Evolutionary conservation across 2,113 vertebrate species (phyloP), one percentile per base, ranked within the genome.

Genomic region (Camarhynchus parvulus): DNA sequence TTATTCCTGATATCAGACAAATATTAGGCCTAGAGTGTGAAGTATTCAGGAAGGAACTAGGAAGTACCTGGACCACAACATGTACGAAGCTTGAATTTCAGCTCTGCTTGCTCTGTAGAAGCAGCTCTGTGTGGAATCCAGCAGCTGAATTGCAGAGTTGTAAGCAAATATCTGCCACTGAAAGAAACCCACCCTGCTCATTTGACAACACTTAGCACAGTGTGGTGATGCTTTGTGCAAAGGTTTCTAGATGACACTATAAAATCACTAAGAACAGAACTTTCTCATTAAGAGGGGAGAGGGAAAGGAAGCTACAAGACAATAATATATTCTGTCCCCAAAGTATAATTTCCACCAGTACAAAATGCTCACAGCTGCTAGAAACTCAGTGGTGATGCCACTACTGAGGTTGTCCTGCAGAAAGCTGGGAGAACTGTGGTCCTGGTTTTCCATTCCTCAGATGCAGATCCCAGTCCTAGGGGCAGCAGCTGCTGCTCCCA

Each of bases 401-500:
- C 25, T 58, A 11, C 52, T 58, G 30, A 68, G 49, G 62, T 24
- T 59, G 18, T 69, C 14, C 76, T 59, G 35, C 42, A 53, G 81
- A 59, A 82, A 46, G 14, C 62, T 69, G 58, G 25, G 52, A 79
- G 83, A 76, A 94, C 62, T 7, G 5, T 37, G 67, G 17, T 15
- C 35, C 63, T 23, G 3, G 0, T 70, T 82, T 87, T 50, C 67
- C 22, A 13, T 84, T 41, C 37, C 74, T 80, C 59, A 62, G 27
- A 35, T 0, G 8, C 41, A 69, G 46, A 23, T 19, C 47, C 47
- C 55, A 9, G 46, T 59, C n/a, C 78, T 6, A 0, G 0, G 50
- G 42, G 63, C 78, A 76, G 73, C 8, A 50, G 59, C 67, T 82
- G 81, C 70, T 3, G n/a, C 62, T 94, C 27, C 3, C 81, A 64